Base-by-base conservation (phyloP, 2,888 invertebrate species). In the Lithosia quadra region DNA sequence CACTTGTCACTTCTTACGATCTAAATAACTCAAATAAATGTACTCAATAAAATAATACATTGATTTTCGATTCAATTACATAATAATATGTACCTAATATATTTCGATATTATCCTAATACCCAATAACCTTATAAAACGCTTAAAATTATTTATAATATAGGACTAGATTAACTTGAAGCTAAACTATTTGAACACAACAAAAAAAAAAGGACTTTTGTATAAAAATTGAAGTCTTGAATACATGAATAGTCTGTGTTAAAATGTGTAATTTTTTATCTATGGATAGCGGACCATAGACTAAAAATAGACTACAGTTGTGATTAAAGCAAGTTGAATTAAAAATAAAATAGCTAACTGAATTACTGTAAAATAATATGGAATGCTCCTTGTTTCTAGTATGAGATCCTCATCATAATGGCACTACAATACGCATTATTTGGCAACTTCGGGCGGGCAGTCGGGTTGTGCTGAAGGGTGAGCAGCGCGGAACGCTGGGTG, bases 401-500 rank as follows among this genome's bases (percentile, higher is more conserved):
- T 22, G 22, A 22, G 55, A 13, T 55, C 49, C 70, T 53, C 68
- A 21, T 36, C 66, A 80, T 92, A n/a, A 49, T 49, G 49, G 49
- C 49, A 49, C n/a, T 49, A n/a, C 18, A 9, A 49, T 9, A 43
- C 2, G n/a, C n/a, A 49, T 49, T 89, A 97, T 96, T 97, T 97
- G 88, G 97, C 97, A 82, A 97, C 97, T 90, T 98, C 98, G 10
- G 98, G 98, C 58, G 99, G 99, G 90, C 98, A 98, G 95, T 99
- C 99, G 5, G 99, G 99, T 95, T 99, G 99, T 84, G 96, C 96
- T 78, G 97, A 97, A 56, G 99, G 98, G 95, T 99, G 98, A 56
- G 99, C 98, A 36, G 97, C 97, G 75, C 98, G 96, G 94, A 99
- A 99, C 7, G 98, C 98, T 21, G 98, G 98, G 88, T 99, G 97